Evolutionary conservation across 2,888 invertebrate genomes (phyloP), one percentile per base, ranked within the genome.

Genomic region (Steromphala cineraria): DNA sequence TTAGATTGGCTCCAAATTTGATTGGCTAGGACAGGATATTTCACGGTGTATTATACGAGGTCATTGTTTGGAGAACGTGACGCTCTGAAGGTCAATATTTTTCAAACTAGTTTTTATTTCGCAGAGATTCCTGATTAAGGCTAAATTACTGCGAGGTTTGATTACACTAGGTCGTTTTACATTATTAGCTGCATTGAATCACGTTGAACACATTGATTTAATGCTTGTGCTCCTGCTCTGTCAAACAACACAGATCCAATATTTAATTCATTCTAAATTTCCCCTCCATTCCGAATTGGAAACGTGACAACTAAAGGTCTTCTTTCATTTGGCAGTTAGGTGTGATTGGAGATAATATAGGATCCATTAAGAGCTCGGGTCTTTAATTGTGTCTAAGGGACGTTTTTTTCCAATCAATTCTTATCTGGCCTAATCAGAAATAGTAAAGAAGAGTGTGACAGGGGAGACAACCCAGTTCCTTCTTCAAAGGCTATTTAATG

Each of bases 231-330:
- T 28, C 28, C 28, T 28, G 15, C 62, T 62, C 28, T 62, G 62
- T 62, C 62, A 62, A 62, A 62, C 62, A 62, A 28, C 62, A 24
- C 28, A 62, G 28, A 62, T 62, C 62, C 62, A 62, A 62, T 62
- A 62, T 62, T 62, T 62, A 62, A 62, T 62, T 62, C 62, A 62
- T 62, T 28, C 62, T 62, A 62, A 62, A 62, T 62, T 62, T 62
- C 28, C 62, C 62, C 28, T 62, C 62, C 28, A 28, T 62, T 62
- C 28, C n/a, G 15, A 62, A 28, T 62, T 62, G 62, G 62, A 62
- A 28, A n/a, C 62, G 62, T 62, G 62, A 62, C 62, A 62, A 28
- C 28, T 13, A 28, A 21, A 5, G 62, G 62, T 13, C 28, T 24
- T 24, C 28, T 62, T 62, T 28, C 62, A 28, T 62, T 62, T 62